These are phyloP conservation scores for Cantharis rufa DNA, from an alignment of 2,888 invertebrate species.

Conservation along the genomic window DNA sequence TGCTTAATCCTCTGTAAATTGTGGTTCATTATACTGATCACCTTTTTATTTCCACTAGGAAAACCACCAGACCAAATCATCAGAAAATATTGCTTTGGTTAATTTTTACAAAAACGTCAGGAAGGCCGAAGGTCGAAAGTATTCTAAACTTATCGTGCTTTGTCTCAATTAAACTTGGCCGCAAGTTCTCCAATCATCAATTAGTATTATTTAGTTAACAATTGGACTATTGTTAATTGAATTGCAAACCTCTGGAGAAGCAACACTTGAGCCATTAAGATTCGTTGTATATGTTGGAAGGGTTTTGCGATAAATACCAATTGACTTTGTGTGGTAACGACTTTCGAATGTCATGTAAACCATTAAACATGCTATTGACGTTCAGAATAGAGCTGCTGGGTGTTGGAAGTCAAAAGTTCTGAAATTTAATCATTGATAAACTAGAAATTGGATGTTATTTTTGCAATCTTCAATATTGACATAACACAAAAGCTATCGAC, in stretches of 20 bases:
- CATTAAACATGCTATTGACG: not conserved
- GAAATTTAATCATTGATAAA: not conserved
- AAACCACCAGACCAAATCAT: slow-evolving; percentile 14
- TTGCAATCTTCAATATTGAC: not conserved
- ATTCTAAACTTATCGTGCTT: not conserved
- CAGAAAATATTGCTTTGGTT: slow-evolving; percentile 12
- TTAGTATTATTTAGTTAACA: slow-evolving; percentile 1
- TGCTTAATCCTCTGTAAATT: slow-evolving; percentile 30
- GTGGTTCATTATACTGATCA: slow-evolving; percentile 31
- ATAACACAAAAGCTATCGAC: not conserved
- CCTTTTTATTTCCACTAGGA: slow-evolving; percentile 25
- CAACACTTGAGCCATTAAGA: slow-evolving; percentile 4
- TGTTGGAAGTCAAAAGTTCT: not conserved
- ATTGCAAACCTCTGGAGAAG: not conserved
- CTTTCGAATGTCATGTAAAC: not conserved
- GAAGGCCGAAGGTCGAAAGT: not conserved
- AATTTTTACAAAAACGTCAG: not conserved
- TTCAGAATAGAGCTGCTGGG: not conserved
- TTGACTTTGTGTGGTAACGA: not conserved
- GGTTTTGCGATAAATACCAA: not conserved
- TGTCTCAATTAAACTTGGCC: not conserved
- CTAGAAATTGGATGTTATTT: not conserved
- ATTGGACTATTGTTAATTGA: not conserved
- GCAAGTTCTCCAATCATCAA: not conserved
- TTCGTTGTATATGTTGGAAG: not conserved